Conservation (phyloP, 2,113 vertebrate genomes). For the Capra hircus region DNA sequence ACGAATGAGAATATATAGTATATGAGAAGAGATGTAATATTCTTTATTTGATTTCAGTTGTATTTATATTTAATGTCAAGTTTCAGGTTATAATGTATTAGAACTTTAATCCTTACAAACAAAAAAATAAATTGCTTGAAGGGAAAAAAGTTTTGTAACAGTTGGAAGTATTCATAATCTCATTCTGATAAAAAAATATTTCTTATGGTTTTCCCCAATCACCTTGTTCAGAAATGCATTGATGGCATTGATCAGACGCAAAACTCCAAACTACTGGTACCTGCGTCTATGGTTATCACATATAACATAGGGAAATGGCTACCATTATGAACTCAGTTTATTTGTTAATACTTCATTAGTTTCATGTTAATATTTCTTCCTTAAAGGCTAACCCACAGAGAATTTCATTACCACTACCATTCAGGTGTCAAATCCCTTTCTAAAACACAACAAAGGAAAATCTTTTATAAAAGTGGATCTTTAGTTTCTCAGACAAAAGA, state of each 20-base stretch:
- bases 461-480: constrained; percentile 44
- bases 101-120: background rate
- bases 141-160: background rate
- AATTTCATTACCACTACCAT: constrained; percentile 54
- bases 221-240: background rate
- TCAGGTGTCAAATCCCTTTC: constrained; percentile 43
- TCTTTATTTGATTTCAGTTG: background rate
- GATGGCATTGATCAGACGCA: background rate
- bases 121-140: constrained; percentile 24
- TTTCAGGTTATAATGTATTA: constrained; percentile 10
- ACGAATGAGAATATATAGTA: background rate
- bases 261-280: background rate
- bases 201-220: background rate
- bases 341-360: constrained; percentile 65
- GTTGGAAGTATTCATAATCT: background rate
- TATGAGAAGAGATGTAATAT: background rate
- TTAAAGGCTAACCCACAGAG: constrained; percentile 35
- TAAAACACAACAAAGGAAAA: constrained; percentile 55
- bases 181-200: background rate
- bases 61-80: constrained; percentile 23
- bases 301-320: background rate
- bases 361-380: constrained; percentile 56
- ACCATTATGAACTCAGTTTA: constrained; percentile 28
- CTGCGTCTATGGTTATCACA: background rate
- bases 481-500: constrained; percentile 69